Conservation (phyloP, 92 coral and sea anemone species). For the Micromussa lordhowensis region DNA sequence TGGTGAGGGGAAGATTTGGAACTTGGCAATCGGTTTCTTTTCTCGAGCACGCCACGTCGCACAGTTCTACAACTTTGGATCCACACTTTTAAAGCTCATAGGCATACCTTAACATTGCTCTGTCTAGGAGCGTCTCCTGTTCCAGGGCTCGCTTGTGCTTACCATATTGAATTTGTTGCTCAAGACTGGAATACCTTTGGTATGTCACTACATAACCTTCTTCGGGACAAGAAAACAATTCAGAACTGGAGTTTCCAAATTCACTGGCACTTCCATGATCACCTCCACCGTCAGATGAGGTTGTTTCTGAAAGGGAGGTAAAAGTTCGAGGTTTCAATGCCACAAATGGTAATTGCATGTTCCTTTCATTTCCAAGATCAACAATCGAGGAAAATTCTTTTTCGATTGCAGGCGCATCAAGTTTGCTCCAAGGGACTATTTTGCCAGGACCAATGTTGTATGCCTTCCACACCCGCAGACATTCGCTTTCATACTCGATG, state of each 20-base stretch:
- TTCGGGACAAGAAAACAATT: no score
- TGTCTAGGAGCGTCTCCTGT: constrained; percentile 26
- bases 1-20: not conserved
- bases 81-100: no score
- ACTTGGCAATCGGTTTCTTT: not conserved
- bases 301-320: not conserved
- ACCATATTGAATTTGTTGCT: not conserved
- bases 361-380: no score
- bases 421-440: constrained; percentile 20
- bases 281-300: no score
- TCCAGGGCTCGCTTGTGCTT: not conserved
- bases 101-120: constrained; percentile 5
- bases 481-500: not conserved
- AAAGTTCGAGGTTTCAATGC: not conserved
- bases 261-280: no score
- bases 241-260: no score
- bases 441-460: constrained; percentile 35
- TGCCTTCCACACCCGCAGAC: constrained; percentile 20
- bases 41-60: not conserved
- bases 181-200: no score
- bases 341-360: not conserved
- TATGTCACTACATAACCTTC: no score
- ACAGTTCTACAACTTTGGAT: not conserved
- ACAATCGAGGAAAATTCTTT: not conserved
- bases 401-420: not conserved